Evolutionary conservation across 2,797 vertebrate genomes (phyloP), one percentile per base, ranked within the genome.

Genomic region (Coregonus suidteri): DNA sequence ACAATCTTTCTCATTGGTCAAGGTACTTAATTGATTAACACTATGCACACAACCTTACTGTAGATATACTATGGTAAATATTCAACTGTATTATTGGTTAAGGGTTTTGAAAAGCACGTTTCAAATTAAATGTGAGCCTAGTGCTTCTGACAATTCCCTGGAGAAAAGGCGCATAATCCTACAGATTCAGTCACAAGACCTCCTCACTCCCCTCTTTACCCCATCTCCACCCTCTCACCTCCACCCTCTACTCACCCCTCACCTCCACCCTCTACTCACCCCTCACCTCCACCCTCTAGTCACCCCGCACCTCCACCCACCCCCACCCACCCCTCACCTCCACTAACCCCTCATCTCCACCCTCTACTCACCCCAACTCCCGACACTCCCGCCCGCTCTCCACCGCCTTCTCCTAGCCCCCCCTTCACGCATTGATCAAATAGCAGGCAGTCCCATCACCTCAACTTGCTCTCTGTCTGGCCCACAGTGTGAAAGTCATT

Each of bases 401-500:
- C 68, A 70, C 68, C 68, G 30, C 75, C 18, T 47, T 14, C 30
- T 35, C 31, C 15, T 37, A 1, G 37, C 6, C 37, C 37, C 37
- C 37, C 68, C 53, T 68, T 62, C 53, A 54, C 64, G n/a, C 62
- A 73, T 16, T 35, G 64, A 71, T 78, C 76, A 59, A 67, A 76
- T 37, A 41, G 37, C 37, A 41, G 65, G 13, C 20, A 13, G 54
- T 41, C 47, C 53, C 62, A 67, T 16, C 78, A 59, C 25, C 25
- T 53, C 6, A 37, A 31, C 56, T 53, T 9, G 41, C 53, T 47
- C 41, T 47, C 31, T 31, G 62, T 67, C 74, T 67, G 31, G 37
- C 18, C 47, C 30, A 20, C 52, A 62, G 71, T 37, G 65, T 77
- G 54, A 77, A 81, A 77, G 66, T 75, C 41, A 77, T 77, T 74